Percentiles rank a stretch among this genome's conserved stretches.
These are phyloP conservation scores for Fissipunctia ypsillon DNA, from an alignment of 2,888 invertebrate species.

Conservation along the genomic window DNA sequence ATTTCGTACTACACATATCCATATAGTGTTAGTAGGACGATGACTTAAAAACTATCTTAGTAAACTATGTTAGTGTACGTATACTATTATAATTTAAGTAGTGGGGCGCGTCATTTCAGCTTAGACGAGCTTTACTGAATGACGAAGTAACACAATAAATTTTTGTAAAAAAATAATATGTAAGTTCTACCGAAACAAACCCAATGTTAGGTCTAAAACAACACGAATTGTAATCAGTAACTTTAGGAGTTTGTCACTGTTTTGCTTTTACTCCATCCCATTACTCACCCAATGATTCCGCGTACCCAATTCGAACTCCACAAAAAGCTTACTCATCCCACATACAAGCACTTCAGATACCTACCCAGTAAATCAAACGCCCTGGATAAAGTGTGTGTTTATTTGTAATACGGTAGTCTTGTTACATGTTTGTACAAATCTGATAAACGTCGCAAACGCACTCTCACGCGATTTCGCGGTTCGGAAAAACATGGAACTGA, in stretches of 20 bases:
- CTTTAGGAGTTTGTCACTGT: neutral
- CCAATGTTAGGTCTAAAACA: neutral
- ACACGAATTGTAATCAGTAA: neutral
- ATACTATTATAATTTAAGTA: no score
- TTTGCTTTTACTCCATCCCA: neutral
- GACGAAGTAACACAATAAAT: neutral
- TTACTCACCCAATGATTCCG: slow-evolving; percentile 10
- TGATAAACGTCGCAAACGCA: slow-evolving; percentile 74
- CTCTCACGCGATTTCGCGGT: slow-evolving; percentile 78
- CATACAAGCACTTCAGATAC: slow-evolving; percentile 57
- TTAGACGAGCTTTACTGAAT: neutral
- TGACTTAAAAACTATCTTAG: no score
- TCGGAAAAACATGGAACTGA: slow-evolving; percentile 65
- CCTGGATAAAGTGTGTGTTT: slow-evolving; percentile 72
- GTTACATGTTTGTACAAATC: slow-evolving; percentile 81
- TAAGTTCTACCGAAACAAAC: neutral
- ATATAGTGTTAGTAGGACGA: no score
- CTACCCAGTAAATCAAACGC: slow-evolving; percentile 72
- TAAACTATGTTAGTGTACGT: no score
- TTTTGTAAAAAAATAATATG: neutral
- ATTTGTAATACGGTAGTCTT: slow-evolving; percentile 79
- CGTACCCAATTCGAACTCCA: neutral
- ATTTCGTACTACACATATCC: no score
- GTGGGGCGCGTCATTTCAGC: no score
- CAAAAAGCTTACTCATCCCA: slow-evolving; percentile 50